Evolutionary conservation across 2,888 invertebrate genomes (phyloP), one percentile per base, ranked within the genome.

Genomic region (Lasioglossum calceatum): DNA sequence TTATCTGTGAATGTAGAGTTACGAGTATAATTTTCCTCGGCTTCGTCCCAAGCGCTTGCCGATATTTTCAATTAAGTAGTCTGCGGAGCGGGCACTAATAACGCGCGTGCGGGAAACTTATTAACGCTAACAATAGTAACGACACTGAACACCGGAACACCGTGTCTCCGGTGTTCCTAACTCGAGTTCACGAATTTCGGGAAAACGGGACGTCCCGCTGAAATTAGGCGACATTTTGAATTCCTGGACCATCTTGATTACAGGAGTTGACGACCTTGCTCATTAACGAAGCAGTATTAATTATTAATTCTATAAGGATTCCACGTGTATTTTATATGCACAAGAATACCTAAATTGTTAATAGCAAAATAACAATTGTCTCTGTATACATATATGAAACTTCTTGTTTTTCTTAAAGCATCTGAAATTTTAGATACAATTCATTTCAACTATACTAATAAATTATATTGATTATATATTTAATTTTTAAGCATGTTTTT

Each of bases 81-180:
- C 27, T 23, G 12, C 67, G 44, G 44, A 10, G 64, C 19, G 32
- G 42, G 27, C 23, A 19, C 32, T 42, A 70, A 70, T 74, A 54
- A 42, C 67, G 36, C 67, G 32, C 73, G 73, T 77, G 64, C 72
- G 39, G 23, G 64, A 70, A 70, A 74, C 36, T 74, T 74, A 74
- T 84, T 84, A 84, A 83, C 73, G 72, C 58, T 58, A 71, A 77
- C 77, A 39, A 1, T 27, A 58, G 47, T 74, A 77, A 16, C 42
- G 42, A n/a, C 39, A 71, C 39, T 36, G 58, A 77, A 50, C 19
- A 61, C 47, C 61, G 76, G 71, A 27, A 74, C 61, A 84, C 10
- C 77, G 54, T 54, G 84, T 27, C 47, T 61, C 32, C 54, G 72
- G 44, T 84, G 77, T 83, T 77, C 58, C 73, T n/a, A 84, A 77